These are phyloP conservation scores for Micropoecilia bifurca DNA, from an alignment of 2,797 vertebrate species.

Conservation along the genomic window DNA sequence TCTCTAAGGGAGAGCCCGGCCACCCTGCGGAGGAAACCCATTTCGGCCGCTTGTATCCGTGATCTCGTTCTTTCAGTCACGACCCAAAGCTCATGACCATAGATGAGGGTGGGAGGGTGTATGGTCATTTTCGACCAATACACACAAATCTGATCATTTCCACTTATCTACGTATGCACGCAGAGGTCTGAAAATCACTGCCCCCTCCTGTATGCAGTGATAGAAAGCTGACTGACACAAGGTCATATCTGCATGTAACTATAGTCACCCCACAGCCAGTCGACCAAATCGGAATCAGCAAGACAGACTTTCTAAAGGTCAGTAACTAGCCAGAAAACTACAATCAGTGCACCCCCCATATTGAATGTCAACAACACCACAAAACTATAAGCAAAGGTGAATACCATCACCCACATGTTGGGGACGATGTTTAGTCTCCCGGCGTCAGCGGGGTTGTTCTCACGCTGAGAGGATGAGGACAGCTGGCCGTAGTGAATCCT, in stretches of 20 bases:
- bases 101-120: too few species aligned
- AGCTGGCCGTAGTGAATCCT: conserved; percentile 83
- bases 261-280: background rate
- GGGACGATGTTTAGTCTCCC: conserved; percentile 85
- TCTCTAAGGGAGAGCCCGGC: too few species aligned
- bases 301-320: background rate
- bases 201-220: background rate
- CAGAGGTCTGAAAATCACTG: background rate
- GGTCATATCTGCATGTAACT: background rate
- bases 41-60: too few species aligned
- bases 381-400: background rate
- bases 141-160: background rate
- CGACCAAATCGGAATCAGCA: background rate
- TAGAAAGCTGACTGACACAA: background rate
- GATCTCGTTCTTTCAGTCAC: too few species aligned
- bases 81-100: too few species aligned
- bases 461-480: conserved; percentile 81
- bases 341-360: background rate
- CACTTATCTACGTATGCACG: too few species aligned
- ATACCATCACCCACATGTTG: conserved; percentile 79
- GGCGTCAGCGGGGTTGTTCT: conserved; percentile 85
- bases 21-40: too few species aligned
- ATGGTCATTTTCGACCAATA: too few species aligned
- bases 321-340: background rate
- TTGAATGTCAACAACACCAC: background rate